Evolutionary conservation across 2,113 vertebrate species (phyloP), one percentile per base, ranked within the genome.

Genomic region (Hemiscyllium ocellatum): DNA sequence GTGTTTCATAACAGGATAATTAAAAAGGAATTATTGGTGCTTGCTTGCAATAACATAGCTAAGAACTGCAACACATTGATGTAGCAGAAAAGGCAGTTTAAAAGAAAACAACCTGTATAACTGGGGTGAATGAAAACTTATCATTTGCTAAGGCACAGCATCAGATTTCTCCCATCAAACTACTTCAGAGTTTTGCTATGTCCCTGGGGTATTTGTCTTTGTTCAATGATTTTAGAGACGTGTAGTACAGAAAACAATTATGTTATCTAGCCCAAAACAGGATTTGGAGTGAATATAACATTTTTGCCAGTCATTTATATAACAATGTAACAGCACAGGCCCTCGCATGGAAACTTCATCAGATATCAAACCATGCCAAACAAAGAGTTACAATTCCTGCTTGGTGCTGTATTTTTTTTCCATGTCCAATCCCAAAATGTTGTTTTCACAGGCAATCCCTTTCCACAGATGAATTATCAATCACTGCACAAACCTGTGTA

Each of bases 311-410:
- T 68, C 65, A 93, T 93, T 93, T 93, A 93, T 37, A 66, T 19
- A 83, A 83, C 80, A 72, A 70, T 52, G 94, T 72, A 95, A 52
- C 94, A 95, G 94, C 26, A 72, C 17, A 72, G 42, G 68, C 47
- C 93, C 94, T 95, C 72, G 68, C 52, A 95, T 72, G 29, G 69
- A 72, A 70, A 13, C 22, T 26, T 29, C 42, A 95, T 22, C 69
- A 70, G 22, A 90, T 90, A 90, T 90, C 87, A 90, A 90, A 50
- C 47, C 72, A 69, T 95, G 69, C 52, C 94, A 72, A 52, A 50
- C 42, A 52, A 52, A 72, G 68, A 50, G 68, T 72, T 52, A 95
- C 69, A 42, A 29, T 93, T 93, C 61, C 19, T 65, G 61, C 61
- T 93, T 6, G n/a, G 6, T 93, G 33, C 89, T 22, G 89, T 91